Conservation (phyloP, 1,140 invertebrate species). For the Ips typographus region DNA sequence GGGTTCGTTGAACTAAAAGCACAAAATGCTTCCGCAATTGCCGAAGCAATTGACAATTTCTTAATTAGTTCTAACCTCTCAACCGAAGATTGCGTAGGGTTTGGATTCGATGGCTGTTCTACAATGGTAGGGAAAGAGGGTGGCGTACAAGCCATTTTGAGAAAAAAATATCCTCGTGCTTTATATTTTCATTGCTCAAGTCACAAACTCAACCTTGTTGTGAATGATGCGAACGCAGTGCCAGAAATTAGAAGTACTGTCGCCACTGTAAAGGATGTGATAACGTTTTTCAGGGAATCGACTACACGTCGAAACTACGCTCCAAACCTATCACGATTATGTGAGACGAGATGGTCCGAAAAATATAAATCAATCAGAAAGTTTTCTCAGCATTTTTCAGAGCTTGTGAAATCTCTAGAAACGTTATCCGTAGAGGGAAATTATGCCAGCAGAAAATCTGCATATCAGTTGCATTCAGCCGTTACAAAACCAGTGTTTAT, state of each 20-base stretch:
- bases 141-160: constrained; percentile 40
- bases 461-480: constrained; percentile 29
- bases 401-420: constrained; percentile 31
- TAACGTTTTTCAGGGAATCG: constrained; percentile 24
- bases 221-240: constrained; percentile 33
- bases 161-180: constrained; percentile 39
- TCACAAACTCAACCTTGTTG: constrained; percentile 44
- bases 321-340: constrained; percentile 29
- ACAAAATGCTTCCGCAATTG: constrained; percentile 35
- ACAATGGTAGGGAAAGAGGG: constrained; percentile 40
- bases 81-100: constrained; percentile 31
- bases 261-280: not conserved
- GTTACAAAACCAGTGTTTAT: constrained; percentile 21
- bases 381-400: constrained; percentile 29
- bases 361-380: constrained; percentile 37
- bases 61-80: constrained; percentile 34
- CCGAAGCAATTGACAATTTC: constrained; percentile 35
- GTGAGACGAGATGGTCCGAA: constrained; percentile 33
- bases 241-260: constrained; percentile 24
- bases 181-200: constrained; percentile 43
- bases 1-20: constrained; percentile 40
- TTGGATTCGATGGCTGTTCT: constrained; percentile 38
- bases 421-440: constrained; percentile 5
- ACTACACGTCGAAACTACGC: constrained; percentile 13
- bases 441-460: no score